These are phyloP conservation scores for Arremon aurantiirostris DNA, from an alignment of 2,797 vertebrate species.

Conservation along the genomic window DNA sequence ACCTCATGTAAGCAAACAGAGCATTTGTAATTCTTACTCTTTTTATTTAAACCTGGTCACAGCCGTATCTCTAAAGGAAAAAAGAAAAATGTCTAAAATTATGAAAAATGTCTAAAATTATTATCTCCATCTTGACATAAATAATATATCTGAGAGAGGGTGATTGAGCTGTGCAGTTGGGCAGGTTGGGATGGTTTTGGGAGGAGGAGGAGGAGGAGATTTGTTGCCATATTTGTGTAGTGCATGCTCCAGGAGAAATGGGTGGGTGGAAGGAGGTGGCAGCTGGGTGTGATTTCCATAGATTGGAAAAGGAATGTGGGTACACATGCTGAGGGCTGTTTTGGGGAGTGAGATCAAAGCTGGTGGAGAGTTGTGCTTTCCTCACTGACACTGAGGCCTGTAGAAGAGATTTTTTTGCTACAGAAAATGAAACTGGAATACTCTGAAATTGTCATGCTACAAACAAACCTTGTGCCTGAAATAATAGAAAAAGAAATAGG, in stretches of 20 bases:
- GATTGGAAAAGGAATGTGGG: background rate
- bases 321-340: background rate
- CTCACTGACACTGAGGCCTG: background rate
- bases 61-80: background rate
- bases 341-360: background rate
- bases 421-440: background rate
- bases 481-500: background rate
- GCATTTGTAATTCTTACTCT: background rate
- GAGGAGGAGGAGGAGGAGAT: background rate
- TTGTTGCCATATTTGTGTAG: background rate
- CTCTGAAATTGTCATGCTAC: background rate
- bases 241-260: background rate
- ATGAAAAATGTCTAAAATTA: background rate
- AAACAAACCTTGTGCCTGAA: background rate
- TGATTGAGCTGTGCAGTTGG: background rate
- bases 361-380: background rate
- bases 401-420: background rate
- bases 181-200: background rate
- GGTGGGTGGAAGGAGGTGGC: conserved; percentile 9
- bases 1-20: conserved; percentile 85
- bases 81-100: background rate
- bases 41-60: background rate
- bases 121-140: background rate
- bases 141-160: background rate
- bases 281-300: background rate